Percentiles rank a stretch among this genome's conserved stretches.
These are phyloP conservation scores for Nasonia vitripennis DNA, from an alignment of 1,140 invertebrate species.

Conservation along the genomic window DNA sequence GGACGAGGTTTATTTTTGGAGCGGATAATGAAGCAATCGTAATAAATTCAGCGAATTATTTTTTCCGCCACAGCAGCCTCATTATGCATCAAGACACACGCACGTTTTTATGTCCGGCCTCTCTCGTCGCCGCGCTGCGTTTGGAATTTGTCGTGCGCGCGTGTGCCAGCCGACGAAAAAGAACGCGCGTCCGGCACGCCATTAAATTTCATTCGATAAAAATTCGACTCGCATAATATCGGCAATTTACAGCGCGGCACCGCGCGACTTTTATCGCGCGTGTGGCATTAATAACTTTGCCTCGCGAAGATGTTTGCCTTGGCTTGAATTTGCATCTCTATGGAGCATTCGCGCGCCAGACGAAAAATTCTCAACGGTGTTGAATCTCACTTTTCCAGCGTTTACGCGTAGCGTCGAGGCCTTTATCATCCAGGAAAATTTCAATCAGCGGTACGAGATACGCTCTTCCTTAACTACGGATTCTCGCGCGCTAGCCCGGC, in stretches of 20 bases:
- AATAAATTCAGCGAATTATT: slow-evolving; percentile 10
- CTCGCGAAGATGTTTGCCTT: slow-evolving; percentile 13
- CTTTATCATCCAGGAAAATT: not conserved
- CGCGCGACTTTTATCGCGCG: not conserved
- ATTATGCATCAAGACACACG: not conserved
- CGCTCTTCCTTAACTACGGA: too few species aligned
- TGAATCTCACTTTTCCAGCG: slow-evolving; percentile 4
- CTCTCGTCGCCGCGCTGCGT: not conserved
- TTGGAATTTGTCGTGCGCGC: not conserved
- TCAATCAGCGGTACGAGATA: not conserved
- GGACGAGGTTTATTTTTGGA: too few species aligned
- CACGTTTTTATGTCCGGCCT: not conserved
- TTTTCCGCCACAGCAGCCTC: not conserved
- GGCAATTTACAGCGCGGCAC: slow-evolving; percentile 18
- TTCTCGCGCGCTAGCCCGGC: too few species aligned
- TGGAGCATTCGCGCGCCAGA: not conserved
- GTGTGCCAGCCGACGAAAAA: too few species aligned
- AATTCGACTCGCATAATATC: slow-evolving; percentile 20
- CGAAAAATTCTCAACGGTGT: not conserved
- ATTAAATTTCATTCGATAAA: slow-evolving; percentile 30
- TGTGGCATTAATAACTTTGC: not conserved
- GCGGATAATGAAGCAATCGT: not conserved
- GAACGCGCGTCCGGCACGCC: not conserved
- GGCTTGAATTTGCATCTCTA: slow-evolving; percentile 34
- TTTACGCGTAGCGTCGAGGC: not conserved